Evolutionary conservation across 2,888 invertebrate species (phyloP).

Genomic region (Eristalis intricaria): DNA sequence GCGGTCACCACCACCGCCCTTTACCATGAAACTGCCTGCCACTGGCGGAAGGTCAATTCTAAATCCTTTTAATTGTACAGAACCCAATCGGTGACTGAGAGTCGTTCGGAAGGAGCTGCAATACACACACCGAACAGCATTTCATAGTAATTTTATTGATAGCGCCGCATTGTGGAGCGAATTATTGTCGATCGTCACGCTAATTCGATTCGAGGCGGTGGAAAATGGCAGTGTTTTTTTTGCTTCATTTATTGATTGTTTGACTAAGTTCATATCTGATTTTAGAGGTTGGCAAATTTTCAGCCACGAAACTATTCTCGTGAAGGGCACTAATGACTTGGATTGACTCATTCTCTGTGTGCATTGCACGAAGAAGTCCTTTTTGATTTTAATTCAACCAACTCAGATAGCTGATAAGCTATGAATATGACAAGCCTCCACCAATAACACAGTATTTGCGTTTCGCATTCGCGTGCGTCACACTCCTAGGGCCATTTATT

Average conservation of each 20-base stretch:
- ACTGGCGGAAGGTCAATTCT: constrained; percentile 46
- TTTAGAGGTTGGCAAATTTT: constrained; percentile 46
- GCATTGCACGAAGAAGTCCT: constrained; percentile 1
- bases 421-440: not conserved
- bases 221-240: constrained; percentile 3
- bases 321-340: constrained; percentile 37
- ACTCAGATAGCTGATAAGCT: constrained; percentile 19
- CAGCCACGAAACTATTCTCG: not conserved
- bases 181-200: constrained; percentile 65
- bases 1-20: not conserved
- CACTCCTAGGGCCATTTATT: not conserved
- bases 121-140: constrained; percentile 21
- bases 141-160: constrained; percentile 57
- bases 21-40: not conserved
- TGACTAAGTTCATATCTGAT: constrained; percentile 43
- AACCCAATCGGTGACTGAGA: constrained; percentile 26
- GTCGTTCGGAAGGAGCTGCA: not conserved
- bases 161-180: constrained; percentile 37
- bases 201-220: constrained; percentile 56
- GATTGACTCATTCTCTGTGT: constrained; percentile 38
- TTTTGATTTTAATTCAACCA: constrained; percentile 22
- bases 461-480: not conserved
- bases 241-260: constrained; percentile 53
- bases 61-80: constrained; percentile 54
- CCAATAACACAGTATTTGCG: not conserved